Base-by-base conservation (phyloP, 1,140 invertebrate genomes). In the Cyclargus thomasi region DNA sequence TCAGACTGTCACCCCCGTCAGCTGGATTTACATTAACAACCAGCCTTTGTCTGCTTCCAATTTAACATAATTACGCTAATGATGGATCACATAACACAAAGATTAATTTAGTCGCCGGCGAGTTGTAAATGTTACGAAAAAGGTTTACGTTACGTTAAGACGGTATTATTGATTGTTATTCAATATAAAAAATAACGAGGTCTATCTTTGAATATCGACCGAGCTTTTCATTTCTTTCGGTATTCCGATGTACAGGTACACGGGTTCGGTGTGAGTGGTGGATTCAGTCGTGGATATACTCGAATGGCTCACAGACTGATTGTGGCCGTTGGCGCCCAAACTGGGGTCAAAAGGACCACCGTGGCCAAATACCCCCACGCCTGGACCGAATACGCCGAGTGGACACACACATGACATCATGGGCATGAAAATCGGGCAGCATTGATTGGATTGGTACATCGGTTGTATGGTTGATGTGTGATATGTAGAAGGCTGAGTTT, bases 211-310 rank as follows among this genome's bases (percentile, higher is more conserved):
- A 11, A 2, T 47, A 16, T 47, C 39, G 10, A 47, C 0, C 39
- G 14, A 1, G 39, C 3, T 16, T 11, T 47, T 16, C 39, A 47
- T 47, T 47, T 71, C 63, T 59, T 80, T 85, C 0, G 83, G 83
- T 11, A 85, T 75, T 20, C 83, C 83, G 2, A 85, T 67, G 47
- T 83, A 82, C 14, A 81, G 65, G 47, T 81, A 79, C 5, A 78
- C 53, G 35, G 69, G 73, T 8, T 74, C 74, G 0, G 63, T 65
- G 16, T 36, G 74, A 14, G 63, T 18, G 20, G 65, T 67, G 8
- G 18, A 35, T 22, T 59, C 59, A 47, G 62, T 67, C 5, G 53
- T 29, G 29, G 29, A 21, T 10, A 7, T 36, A 10, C 18, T 55
- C 17, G 55, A 21, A 0, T 59, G 20, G 17, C n/a, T 21, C 2